Percentiles rank a stretch among this genome's conserved stretches.
These are phyloP conservation scores for Paraplagusia blochii DNA, from an alignment of 2,113 vertebrate species.

Conservation along the genomic window DNA sequence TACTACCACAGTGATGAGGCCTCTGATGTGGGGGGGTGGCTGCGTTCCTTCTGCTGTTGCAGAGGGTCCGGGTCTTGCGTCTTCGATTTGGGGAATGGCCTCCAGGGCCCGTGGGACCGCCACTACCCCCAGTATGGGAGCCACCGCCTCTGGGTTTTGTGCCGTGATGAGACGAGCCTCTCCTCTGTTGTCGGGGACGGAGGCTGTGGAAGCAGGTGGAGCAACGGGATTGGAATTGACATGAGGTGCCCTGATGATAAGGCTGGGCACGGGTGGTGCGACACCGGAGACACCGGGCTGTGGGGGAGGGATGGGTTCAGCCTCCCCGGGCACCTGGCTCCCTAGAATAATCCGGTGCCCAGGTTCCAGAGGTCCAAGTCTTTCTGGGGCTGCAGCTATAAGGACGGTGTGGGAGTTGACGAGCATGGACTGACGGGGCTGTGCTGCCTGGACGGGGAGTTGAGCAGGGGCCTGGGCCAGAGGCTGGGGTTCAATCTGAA, in stretches of 20 bases:
- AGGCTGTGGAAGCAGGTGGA: conserved; percentile 14
- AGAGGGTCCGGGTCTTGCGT: conserved; percentile 75
- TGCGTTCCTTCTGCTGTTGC: conserved; percentile 41
- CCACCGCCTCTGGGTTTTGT: conserved; percentile 28
- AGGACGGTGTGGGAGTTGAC: conserved; percentile 53
- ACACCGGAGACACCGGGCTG: conserved; percentile 14
- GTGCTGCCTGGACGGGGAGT: conserved; percentile 20
- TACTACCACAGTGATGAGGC: conserved; percentile 72
- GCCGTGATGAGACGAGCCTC: conserved; percentile 23
- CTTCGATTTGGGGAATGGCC: conserved; percentile 54
- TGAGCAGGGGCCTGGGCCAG: conserved; percentile 54
- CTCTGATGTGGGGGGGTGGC: conserved; percentile 36
- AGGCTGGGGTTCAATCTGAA: conserved; percentile 55
- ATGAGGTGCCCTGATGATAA: conserved; percentile 17
- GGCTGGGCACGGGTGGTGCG: not conserved
- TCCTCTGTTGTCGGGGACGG: conserved; percentile 16
- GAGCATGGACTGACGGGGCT: conserved; percentile 35
- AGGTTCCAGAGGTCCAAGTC: conserved; percentile 61
- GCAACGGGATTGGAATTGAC: conserved; percentile 18
- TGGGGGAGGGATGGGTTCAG: conserved; percentile 29
- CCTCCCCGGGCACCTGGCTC: conserved; percentile 48
- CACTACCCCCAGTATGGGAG: conserved; percentile 28
- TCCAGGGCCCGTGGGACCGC: conserved; percentile 39
- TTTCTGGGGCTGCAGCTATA: conserved; percentile 70
- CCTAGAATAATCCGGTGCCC: conserved; percentile 68